Base-by-base conservation (phyloP, 2,797 vertebrate species). In the Aselliscus stoliczkanus region DNA sequence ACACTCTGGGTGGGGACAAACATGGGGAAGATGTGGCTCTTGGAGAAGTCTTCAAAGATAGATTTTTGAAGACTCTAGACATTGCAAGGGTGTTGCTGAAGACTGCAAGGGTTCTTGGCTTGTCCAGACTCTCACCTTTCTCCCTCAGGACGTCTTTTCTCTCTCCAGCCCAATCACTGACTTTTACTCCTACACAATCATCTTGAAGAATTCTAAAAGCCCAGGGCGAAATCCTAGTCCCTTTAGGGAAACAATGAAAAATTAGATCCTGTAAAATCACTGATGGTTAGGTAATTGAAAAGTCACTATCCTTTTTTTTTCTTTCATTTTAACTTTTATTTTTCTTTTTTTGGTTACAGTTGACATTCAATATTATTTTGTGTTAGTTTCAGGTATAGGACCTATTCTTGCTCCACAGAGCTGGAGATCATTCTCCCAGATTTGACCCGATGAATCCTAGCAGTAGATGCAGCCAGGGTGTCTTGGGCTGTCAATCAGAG, bases 401-500 rank as follows among this genome's bases (percentile, higher is more conserved):
- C 34, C 31, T 39, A 64, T 47, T 65, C 31, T 69, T 79, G 58
- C 17, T 62, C 42, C 8, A 27, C 11, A 81, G 44, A 91, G 31
- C 72, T 90, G 25, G 15, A 94, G 95, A 97, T 93, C 84, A 94
- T 86, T 97, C 96, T 97, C 90, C 86, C 96, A 88, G 95, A 97
- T 62, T 93, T n/a, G 95, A 93, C 75, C 93, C 96, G 97, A 97
- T 96, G 98, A 97, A 96, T 95, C 96, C 65, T 95, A 91, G 73
- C 98, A 96, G 96, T 97, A 97, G 97, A 81, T 93, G 96, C 96
- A 98, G 97, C 93, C 96, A 97, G 92, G 96, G 96, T 94, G 94
- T 96, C 97, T 98, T 97, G 97, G 97, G 97, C 96, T 98, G 34
- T 3, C 76, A 0, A 62, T 97, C 97, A 97, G 97, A 97, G 15